phyloP scores from a whole-genome alignment of 2,888 invertebrate genomes.

The Caradrina clavipalpis region DNA sequence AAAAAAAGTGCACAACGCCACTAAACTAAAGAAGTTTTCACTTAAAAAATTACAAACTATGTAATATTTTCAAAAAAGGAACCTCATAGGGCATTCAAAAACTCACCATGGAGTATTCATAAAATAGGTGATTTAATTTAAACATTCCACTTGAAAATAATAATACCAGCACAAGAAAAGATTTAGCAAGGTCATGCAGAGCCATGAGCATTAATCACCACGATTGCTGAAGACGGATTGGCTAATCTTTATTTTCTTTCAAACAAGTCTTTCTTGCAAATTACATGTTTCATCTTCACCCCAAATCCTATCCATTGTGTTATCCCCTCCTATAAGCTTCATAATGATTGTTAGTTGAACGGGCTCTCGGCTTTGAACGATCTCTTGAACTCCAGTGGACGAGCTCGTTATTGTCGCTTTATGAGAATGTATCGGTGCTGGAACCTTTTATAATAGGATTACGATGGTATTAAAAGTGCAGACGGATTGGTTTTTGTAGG shows the following conservation, averaged over 20 bases:
- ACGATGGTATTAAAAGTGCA: not conserved
- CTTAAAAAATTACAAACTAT: too few relatives aligned
- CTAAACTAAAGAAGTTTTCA: too few relatives aligned
- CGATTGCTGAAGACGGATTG: not conserved
- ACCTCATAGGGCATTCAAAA: too few relatives aligned
- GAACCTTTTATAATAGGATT: not conserved
- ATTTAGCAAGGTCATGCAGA: too few relatives aligned
- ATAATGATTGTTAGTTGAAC: slow-evolving; percentile 40
- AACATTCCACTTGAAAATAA: too few relatives aligned
- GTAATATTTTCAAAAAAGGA: too few relatives aligned
- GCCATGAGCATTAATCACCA: not conserved
- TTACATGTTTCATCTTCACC: slow-evolving; percentile 13
- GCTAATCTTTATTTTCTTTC: not conserved
- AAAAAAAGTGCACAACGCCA: too few relatives aligned
- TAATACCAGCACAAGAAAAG: too few relatives aligned
- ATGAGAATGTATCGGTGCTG: not conserved
- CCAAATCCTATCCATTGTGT: not conserved
- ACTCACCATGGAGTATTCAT: too few relatives aligned
- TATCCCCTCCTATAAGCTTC: slow-evolving; percentile 25
- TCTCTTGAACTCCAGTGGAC: slow-evolving; percentile 26
- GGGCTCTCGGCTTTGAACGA: slow-evolving; percentile 22
- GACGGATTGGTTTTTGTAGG: not conserved
- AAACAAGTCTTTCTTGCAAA: not conserved
- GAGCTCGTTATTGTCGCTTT: slow-evolving; percentile 16
- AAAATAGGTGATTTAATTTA: too few relatives aligned